These are phyloP conservation scores for Arctocebus calabarensis DNA, from an alignment of 2,797 vertebrate species.

Conservation along the genomic window DNA sequence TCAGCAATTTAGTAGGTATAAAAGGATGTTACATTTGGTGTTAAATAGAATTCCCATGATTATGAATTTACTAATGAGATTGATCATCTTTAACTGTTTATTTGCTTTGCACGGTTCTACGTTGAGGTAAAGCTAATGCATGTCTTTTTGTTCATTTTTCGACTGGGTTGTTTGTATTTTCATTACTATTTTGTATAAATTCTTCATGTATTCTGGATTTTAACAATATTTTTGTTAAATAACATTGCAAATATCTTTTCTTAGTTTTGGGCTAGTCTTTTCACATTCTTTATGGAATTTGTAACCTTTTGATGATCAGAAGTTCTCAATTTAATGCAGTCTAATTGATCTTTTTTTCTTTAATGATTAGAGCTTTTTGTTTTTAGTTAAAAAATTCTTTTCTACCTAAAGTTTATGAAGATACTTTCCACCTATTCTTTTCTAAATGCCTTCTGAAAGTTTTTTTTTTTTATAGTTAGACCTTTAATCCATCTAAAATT, in stretches of 20 bases:
- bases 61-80: background rate
- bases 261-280: background rate
- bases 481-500: constrained; percentile 36
- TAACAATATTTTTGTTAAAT: background rate
- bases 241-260: background rate
- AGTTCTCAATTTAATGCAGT: background rate
- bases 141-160: background rate
- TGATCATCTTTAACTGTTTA: background rate
- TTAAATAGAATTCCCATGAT: background rate
- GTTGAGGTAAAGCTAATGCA: background rate
- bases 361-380: background rate
- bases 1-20: background rate
- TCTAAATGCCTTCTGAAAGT: background rate
- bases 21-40: background rate
- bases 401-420: background rate
- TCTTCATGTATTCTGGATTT: background rate
- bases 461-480: constrained; percentile 22
- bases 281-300: background rate
- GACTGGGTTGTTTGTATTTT: background rate
- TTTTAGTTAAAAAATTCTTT: background rate
- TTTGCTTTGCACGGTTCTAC: background rate
- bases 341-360: background rate
- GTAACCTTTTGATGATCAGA: background rate
- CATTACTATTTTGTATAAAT: constrained; percentile 6
- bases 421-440: background rate